These are phyloP conservation scores for Caenorhabditis panamensis DNA, from an alignment of 2,888 invertebrate species.

Conservation along the genomic window DNA sequence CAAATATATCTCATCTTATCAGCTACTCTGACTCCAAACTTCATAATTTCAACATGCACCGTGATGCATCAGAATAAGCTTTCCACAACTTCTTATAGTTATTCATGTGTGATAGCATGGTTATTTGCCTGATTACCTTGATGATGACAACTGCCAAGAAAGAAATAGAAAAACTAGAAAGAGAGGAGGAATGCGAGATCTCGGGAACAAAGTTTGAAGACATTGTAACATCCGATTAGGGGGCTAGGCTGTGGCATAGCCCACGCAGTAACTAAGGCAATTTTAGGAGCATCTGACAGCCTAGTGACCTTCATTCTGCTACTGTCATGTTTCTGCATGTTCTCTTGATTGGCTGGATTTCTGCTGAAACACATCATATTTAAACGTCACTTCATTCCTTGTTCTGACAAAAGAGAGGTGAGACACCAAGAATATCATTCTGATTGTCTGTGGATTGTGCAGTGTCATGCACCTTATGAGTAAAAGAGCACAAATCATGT, in stretches of 20 bases:
- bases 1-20: too few relatives aligned
- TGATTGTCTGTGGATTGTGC: neutral
- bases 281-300: slow-evolving; percentile 40
- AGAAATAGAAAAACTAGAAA: slow-evolving; percentile 6
- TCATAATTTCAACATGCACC: slow-evolving; percentile 4
- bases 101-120: slow-evolving; percentile 21
- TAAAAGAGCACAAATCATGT: slow-evolving; percentile 1
- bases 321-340: slow-evolving; percentile 41
- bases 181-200: neutral
- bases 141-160: slow-evolving; percentile 1
- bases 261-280: slow-evolving; percentile 49
- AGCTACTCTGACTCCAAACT: neutral
- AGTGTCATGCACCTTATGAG: slow-evolving; percentile 7
- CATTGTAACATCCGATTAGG: slow-evolving; percentile 12
- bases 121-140: slow-evolving; percentile 28
- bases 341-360: slow-evolving; percentile 38
- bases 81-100: neutral
- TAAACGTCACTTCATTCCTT: slow-evolving; percentile 31
- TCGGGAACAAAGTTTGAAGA: slow-evolving; percentile 3
- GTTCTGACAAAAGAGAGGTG: slow-evolving; percentile 9
- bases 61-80: neutral
- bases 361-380: neutral
- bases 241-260: slow-evolving; percentile 1
- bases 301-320: slow-evolving; percentile 21
- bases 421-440: neutral